Percentiles rank a stretch among this genome's conserved stretches.
Conservation (phyloP, 2,797 vertebrate genomes). For the Onychomys arenicola region DNA sequence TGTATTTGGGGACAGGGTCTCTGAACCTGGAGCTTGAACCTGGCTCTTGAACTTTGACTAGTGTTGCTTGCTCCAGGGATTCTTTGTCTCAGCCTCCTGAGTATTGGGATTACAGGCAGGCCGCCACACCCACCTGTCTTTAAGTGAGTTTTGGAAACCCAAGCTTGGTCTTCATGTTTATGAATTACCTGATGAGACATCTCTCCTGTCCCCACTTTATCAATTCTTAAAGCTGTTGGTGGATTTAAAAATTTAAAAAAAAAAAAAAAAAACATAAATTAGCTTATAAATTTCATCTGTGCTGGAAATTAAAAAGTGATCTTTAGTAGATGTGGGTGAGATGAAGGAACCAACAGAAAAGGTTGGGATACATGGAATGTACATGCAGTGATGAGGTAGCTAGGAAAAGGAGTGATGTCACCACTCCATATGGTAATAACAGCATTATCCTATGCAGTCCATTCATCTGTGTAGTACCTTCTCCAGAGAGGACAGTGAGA, state of each 20-base stretch:
- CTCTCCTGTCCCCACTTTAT: background rate
- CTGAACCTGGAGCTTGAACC: background rate
- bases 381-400: background rate
- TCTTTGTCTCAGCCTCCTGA: background rate
- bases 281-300: conserved; percentile 22
- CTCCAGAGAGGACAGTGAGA: background rate
- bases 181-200: background rate
- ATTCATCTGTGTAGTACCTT: background rate
- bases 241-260: conserved; percentile 36
- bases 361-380: background rate
- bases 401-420: background rate
- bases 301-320: background rate
- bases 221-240: background rate
- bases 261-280: background rate
- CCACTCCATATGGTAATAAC: background rate
- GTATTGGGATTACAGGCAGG: background rate
- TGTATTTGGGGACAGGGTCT: background rate
- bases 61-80: background rate
- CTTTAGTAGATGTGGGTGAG: background rate
- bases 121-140: background rate
- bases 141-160: background rate
- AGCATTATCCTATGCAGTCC: background rate
- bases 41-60: background rate
- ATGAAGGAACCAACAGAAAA: background rate
- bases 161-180: background rate